These are phyloP conservation scores for Cloeon dipterum DNA, from an alignment of 2,888 invertebrate genomes.

Conservation along the genomic window DNA sequence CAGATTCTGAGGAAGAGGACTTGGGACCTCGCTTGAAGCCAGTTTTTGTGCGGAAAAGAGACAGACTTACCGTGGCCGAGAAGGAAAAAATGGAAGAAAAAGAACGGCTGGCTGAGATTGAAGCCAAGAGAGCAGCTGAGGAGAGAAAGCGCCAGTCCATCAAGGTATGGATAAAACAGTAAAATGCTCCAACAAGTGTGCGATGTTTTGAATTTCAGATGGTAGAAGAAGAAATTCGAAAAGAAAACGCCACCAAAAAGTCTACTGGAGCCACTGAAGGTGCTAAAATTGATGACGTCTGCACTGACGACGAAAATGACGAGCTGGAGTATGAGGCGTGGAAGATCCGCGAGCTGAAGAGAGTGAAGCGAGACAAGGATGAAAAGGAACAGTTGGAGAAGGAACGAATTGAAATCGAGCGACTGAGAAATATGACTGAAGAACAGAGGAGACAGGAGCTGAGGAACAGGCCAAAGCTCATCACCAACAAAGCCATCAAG, in stretches of 20 bases:
- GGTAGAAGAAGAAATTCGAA: conserved; percentile 71
- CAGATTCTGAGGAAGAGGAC: conserved; percentile 65
- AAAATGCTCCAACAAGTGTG: too few relatives aligned
- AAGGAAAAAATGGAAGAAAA: conserved; percentile 70
- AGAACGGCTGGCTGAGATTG: conserved; percentile 62
- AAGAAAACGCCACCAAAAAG: conserved; percentile 43
- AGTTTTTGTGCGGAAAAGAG: conserved; percentile 79
- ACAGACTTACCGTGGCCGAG: conserved; percentile 87
- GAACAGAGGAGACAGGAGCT: conserved; percentile 82
- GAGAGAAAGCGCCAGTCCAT: conserved; percentile 73
- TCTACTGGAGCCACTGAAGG: conserved; percentile 30
- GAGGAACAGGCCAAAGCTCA: conserved; percentile 69
- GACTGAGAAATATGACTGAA: conserved; percentile 81
- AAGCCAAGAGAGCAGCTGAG: conserved; percentile 64
- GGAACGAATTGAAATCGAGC: conserved; percentile 70
- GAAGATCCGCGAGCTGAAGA: conserved; percentile 89
- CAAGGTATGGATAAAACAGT: conserved; percentile 31
- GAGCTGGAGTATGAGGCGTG: conserved; percentile 86
- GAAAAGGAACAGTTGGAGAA: conserved; percentile 80
- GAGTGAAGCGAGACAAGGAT: conserved; percentile 90
- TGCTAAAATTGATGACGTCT: conserved; percentile 59
- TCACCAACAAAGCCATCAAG: conserved; percentile 86
- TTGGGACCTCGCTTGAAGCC: conserved; percentile 82
- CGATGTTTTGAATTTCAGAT: conserved; percentile 22
- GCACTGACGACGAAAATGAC: conserved; percentile 88